Conservation (phyloP, 92 coral and sea anemone species). For the Parazoanthus darwini region DNA sequence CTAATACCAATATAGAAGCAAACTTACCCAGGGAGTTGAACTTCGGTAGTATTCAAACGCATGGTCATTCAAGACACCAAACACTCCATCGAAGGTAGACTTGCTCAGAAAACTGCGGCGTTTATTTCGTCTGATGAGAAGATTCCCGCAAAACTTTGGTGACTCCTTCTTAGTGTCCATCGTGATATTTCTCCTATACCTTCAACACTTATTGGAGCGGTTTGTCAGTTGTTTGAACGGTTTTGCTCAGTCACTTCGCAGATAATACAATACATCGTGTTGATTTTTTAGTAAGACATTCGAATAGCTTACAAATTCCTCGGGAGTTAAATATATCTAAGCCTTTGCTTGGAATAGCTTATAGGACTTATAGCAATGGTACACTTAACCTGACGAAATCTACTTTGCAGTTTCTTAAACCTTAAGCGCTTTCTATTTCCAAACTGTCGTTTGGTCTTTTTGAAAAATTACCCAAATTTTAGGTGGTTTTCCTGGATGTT, state of each 20-base stretch:
- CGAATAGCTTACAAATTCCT: neutral
- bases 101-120: constrained; percentile 73
- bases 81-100: constrained; percentile 70
- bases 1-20: too few species aligned
- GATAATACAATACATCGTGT: neutral
- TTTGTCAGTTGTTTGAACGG: neutral
- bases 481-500: neutral
- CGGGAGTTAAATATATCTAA: neutral
- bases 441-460: neutral
- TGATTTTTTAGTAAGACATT: constrained; percentile 10
- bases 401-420: neutral
- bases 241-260: constrained; percentile 10
- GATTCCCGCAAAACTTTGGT: constrained; percentile 81
- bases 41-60: constrained; percentile 73
- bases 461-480: neutral
- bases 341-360: neutral
- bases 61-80: constrained; percentile 71
- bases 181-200: neutral
- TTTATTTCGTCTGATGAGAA: constrained; percentile 68
- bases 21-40: constrained; percentile 84
- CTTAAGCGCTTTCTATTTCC: neutral
- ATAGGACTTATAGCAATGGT: neutral
- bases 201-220: neutral
- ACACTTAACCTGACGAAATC: neutral
- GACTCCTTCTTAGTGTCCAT: constrained; percentile 52